phyloP scores from a whole-genome alignment of 2,888 invertebrate genomes.

The Bhutanitis thaidina region DNA sequence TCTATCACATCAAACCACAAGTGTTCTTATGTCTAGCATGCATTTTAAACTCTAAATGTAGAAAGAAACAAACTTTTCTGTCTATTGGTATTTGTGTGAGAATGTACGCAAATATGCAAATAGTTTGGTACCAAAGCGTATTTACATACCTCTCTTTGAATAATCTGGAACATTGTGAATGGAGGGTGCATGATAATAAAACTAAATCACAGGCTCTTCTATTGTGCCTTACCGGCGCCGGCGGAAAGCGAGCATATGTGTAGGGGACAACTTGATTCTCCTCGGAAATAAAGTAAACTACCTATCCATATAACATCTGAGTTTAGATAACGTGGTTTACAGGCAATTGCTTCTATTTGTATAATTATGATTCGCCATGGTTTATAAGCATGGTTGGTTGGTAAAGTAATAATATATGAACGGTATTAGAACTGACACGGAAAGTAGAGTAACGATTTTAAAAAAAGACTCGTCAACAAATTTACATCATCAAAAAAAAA shows the following conservation, averaged over 20 bases:
- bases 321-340: slow-evolving; percentile 7
- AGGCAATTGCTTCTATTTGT: neutral
- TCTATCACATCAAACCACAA: too few species aligned
- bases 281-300: slow-evolving; percentile 68
- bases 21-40: too few species aligned
- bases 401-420: too few species aligned
- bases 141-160: slow-evolving; percentile 45
- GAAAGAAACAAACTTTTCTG: too few species aligned
- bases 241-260: slow-evolving; percentile 73
- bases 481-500: too few species aligned
- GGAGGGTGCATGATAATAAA: slow-evolving; percentile 77
- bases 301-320: slow-evolving; percentile 35
- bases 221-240: slow-evolving; percentile 74
- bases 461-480: too few species aligned
- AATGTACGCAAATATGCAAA: slow-evolving; percentile 16
- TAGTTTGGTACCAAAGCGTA: slow-evolving; percentile 18
- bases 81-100: slow-evolving; percentile 9
- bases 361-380: neutral
- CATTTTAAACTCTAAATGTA: too few species aligned
- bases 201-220: slow-evolving; percentile 73
- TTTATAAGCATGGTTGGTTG: neutral
- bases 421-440: too few species aligned
- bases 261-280: slow-evolving; percentile 64
- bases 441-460: too few species aligned
- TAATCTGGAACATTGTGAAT: slow-evolving; percentile 51